phyloP scores from a whole-genome alignment of 2,113 vertebrate species.

The Furnarius figulus region DNA sequence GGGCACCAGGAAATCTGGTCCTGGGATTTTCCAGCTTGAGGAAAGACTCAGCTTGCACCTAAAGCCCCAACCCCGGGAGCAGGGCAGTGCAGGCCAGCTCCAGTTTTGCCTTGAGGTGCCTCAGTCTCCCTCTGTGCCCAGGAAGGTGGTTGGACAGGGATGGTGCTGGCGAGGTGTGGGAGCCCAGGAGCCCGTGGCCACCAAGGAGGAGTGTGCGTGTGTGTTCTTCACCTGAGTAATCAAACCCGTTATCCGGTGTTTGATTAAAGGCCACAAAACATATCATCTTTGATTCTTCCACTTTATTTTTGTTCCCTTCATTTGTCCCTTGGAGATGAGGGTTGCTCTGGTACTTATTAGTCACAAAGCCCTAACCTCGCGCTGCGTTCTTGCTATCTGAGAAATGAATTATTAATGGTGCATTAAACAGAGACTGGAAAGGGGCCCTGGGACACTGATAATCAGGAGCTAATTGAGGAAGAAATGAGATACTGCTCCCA shows the following conservation, averaged over 20 bases:
- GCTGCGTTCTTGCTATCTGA: slow-evolving; percentile 52
- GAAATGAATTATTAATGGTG: slow-evolving; percentile 76
- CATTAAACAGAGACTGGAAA: slow-evolving; percentile 66
- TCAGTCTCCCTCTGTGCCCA: neutral
- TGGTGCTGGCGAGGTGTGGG: rapidly evolving
- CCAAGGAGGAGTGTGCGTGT: rapidly evolving
- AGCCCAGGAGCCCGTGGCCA: neutral
- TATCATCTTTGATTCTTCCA: slow-evolving; percentile 1
- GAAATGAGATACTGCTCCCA: slow-evolving; percentile 65
- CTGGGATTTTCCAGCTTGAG: neutral
- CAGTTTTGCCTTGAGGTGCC: neutral
- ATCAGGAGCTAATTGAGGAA: slow-evolving; percentile 74
- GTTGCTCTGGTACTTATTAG: slow-evolving; percentile 37
- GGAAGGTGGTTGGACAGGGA: rapidly evolving
- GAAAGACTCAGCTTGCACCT: neutral
- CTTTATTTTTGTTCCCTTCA: slow-evolving; percentile 48
- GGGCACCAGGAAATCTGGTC: neutral
- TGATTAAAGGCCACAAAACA: slow-evolving; percentile 39
- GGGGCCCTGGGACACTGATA: slow-evolving; percentile 70
- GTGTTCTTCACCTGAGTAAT: slow-evolving; percentile 7
- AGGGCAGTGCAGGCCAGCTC: neutral
- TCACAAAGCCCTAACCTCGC: slow-evolving; percentile 48
- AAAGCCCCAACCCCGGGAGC: neutral
- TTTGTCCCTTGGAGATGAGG: slow-evolving; percentile 44
- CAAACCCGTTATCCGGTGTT: neutral